These are phyloP conservation scores for Siniperca chuatsi DNA, from an alignment of 2,113 vertebrate genomes.

Conservation along the genomic window DNA sequence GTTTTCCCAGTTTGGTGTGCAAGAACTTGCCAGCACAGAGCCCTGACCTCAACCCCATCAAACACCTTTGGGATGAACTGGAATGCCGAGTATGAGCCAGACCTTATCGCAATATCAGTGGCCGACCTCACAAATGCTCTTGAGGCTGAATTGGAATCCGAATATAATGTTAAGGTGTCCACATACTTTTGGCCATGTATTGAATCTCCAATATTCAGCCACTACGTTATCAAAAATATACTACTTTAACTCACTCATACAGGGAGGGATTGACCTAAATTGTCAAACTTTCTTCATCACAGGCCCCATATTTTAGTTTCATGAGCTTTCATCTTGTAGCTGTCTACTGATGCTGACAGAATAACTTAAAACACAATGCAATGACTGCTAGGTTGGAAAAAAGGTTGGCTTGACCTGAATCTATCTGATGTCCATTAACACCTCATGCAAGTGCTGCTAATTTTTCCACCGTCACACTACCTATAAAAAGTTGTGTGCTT, in stretches of 20 bases:
- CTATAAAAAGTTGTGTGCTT: not conserved
- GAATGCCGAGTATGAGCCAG: not conserved
- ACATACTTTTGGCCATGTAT: not conserved
- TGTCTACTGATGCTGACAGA: not conserved
- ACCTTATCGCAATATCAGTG: not conserved
- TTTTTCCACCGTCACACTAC: not conserved
- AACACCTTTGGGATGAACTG: not conserved
- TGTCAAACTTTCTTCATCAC: not conserved
- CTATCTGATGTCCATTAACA: not conserved
- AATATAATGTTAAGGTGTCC: not conserved
- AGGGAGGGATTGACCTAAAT: not conserved
- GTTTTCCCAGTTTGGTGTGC: not conserved
- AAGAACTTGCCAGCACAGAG: not conserved
- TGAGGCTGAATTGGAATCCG: not conserved
- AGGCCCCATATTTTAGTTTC: not conserved
- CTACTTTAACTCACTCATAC: not conserved
- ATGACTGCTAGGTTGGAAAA: not conserved
- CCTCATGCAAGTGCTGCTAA: not conserved
- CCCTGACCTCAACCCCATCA: not conserved
- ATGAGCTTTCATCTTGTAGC: not conserved
- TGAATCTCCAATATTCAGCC: not conserved
- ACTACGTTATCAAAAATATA: not conserved
- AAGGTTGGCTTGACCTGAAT: not conserved
- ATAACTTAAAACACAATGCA: not conserved
- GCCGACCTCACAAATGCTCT: not conserved